These are phyloP conservation scores for Oryctolagus cuniculus DNA, from an alignment of 2,113 vertebrate species.

Conservation along the genomic window DNA sequence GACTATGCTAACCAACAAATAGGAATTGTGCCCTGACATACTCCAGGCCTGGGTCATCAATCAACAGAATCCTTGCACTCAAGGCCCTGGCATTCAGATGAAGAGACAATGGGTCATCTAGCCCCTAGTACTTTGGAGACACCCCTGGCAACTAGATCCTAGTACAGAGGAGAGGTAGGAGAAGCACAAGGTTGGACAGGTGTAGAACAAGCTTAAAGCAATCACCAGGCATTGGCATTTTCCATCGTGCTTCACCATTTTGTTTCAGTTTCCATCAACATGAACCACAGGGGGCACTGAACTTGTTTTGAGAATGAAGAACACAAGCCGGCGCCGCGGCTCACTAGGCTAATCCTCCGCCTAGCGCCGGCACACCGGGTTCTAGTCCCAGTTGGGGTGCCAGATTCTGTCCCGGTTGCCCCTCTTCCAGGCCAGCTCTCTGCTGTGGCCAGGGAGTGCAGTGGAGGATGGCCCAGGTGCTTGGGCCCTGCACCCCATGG, in stretches of 20 bases:
- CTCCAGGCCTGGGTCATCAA: not conserved
- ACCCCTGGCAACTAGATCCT: slow-evolving; percentile 12
- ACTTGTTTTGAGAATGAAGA: slow-evolving; percentile 50
- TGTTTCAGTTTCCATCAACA: slow-evolving; percentile 33
- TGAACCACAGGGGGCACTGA: slow-evolving; percentile 31
- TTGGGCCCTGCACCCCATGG: too few species aligned
- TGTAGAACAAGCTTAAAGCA: not conserved
- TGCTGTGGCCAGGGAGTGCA: too few species aligned
- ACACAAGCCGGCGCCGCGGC: too few species aligned
- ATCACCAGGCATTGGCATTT: not conserved
- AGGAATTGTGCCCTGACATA: not conserved
- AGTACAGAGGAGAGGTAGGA: not conserved
- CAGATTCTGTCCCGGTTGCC: too few species aligned
- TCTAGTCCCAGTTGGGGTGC: too few species aligned
- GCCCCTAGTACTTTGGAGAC: not conserved
- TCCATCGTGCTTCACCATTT: not conserved
- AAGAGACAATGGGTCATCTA: not conserved
- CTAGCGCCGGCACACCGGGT: too few species aligned
- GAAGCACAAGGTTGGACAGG: not conserved
- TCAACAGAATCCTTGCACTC: not conserved
- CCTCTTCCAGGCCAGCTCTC: too few species aligned
- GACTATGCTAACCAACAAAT: not conserved
- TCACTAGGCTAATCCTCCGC: too few species aligned
- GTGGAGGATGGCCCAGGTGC: too few species aligned
- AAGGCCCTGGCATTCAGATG: not conserved